Evolutionary conservation across 2,797 vertebrate genomes (phyloP).

Genomic region (Odontamblyopus lacepedii): DNA sequence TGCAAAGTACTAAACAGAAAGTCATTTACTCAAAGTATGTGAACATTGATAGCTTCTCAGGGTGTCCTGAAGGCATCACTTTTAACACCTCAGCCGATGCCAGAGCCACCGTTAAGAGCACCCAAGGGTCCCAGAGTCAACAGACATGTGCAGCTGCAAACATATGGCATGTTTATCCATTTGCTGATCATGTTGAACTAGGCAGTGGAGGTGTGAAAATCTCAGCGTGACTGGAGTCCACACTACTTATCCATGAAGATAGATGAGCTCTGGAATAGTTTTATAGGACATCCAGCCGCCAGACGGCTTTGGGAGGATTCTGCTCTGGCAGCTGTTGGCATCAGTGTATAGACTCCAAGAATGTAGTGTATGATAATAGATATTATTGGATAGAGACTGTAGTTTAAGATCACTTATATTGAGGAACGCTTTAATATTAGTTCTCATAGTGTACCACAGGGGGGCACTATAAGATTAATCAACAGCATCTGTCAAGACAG

Average conservation of each 20-base stretch:
- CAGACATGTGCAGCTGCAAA: conserved; percentile 70
- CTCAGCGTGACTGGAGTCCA: conserved; percentile 27
- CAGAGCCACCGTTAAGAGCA: conserved; percentile 22
- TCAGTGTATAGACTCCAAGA: not conserved
- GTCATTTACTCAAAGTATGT: not conserved
- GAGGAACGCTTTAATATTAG: conserved; percentile 6
- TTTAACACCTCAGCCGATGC: conserved; percentile 51
- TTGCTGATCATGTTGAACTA: conserved; percentile 39
- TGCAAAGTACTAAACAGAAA: conserved; percentile 1
- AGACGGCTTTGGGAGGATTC: not conserved
- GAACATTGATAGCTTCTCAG: conserved; percentile 21
- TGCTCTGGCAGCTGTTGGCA: conserved; percentile 16
- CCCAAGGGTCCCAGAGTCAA: conserved; percentile 46
- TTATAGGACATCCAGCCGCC: conserved; percentile 14
- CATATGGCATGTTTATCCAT: conserved; percentile 59
- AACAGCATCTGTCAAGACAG: not conserved
- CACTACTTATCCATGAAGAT: conserved; percentile 21
- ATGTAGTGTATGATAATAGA: not conserved
- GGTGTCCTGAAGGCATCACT: conserved; percentile 36
- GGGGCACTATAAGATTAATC: conserved; percentile 38
- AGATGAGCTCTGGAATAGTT: conserved; percentile 14
- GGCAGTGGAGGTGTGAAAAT: conserved; percentile 52
- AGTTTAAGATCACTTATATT: not conserved
- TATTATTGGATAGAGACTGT: not conserved
- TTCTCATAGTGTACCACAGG: conserved; percentile 39